phyloP scores from a whole-genome alignment of 2,888 invertebrate species.

The Anticlea derivata region DNA sequence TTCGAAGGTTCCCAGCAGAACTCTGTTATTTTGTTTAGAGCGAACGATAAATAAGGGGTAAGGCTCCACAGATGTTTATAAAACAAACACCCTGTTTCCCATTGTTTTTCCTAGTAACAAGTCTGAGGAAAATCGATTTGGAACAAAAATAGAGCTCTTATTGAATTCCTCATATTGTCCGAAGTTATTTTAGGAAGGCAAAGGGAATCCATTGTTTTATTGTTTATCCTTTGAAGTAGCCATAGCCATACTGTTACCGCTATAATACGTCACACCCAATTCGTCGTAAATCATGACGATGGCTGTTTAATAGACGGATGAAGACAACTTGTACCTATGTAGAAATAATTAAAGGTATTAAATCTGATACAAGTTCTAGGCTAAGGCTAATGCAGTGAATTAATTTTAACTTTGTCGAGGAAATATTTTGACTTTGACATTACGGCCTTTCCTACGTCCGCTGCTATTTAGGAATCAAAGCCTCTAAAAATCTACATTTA shows the following conservation, averaged over 20 bases:
- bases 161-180: constrained; percentile 25
- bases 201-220: constrained; percentile 15
- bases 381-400: no score
- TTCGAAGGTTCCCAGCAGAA: constrained; percentile 13
- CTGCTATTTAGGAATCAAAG: no score
- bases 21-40: constrained; percentile 50
- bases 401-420: no score
- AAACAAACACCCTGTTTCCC: constrained; percentile 53
- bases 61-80: constrained; percentile 54
- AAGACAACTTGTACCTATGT: no score
- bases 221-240: constrained; percentile 4
- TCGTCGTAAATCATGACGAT: no score
- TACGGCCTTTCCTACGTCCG: no score
- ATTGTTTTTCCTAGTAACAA: constrained; percentile 58
- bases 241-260: no score
- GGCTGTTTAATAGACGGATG: no score
- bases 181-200: constrained; percentile 16
- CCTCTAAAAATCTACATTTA: no score
- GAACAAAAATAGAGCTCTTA: constrained; percentile 40
- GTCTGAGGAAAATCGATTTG: constrained; percentile 33
- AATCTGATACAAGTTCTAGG: no score
- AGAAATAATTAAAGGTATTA: no score
- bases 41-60: constrained; percentile 54
- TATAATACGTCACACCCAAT: not conserved
- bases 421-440: no score